These are phyloP conservation scores for Caenorhabditis briggsae DNA, from an alignment of 1,140 invertebrate genomes.

Conservation along the genomic window DNA sequence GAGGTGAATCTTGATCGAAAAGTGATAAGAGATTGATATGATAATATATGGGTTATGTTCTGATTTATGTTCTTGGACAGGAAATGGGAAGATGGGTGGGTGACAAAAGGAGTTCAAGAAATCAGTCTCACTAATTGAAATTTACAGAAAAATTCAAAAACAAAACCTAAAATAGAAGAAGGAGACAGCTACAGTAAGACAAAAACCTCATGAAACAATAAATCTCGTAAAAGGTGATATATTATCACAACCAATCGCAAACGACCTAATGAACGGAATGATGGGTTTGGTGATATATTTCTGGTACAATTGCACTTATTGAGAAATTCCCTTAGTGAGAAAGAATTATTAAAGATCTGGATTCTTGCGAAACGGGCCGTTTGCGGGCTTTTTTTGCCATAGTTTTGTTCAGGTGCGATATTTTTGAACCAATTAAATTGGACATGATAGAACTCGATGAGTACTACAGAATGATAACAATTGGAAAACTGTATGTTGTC, in stretches of 20 bases:
- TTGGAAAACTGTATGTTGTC: too few relatives aligned
- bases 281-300: background rate
- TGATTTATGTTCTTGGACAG: background rate
- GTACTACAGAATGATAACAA: too few relatives aligned
- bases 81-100: background rate
- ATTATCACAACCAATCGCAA: slow-evolving; percentile 28
- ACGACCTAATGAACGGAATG: background rate
- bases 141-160: background rate
- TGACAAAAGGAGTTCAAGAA: too few relatives aligned
- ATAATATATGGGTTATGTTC: too few relatives aligned
- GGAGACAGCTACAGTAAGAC: background rate
- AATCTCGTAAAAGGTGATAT: slow-evolving; percentile 26
- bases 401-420: too few relatives aligned
- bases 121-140: too few relatives aligned
- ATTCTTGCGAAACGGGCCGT: background rate
- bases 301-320: too few relatives aligned
- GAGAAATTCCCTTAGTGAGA: background rate
- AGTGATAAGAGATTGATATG: background rate
- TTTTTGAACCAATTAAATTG: too few relatives aligned
- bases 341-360: background rate
- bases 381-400: too few relatives aligned
- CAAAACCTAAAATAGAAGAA: too few relatives aligned
- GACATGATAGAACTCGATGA: too few relatives aligned
- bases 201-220: background rate
- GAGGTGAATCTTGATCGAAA: background rate